Conservation (phyloP, 2,888 invertebrate genomes). For the Serripes groenlandicus region DNA sequence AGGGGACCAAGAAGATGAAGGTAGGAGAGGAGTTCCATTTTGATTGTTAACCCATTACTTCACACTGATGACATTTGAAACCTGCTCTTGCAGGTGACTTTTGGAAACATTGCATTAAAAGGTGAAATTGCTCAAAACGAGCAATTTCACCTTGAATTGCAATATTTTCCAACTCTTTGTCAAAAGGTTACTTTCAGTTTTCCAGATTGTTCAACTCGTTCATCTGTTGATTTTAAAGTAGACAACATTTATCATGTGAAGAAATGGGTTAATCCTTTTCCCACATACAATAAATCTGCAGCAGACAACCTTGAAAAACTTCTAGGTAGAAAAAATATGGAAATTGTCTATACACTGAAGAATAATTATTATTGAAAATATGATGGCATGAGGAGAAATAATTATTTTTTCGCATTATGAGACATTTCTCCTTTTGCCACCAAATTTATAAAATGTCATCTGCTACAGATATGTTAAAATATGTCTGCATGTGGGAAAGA, state of each 20-base stretch:
- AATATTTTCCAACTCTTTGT: neutral
- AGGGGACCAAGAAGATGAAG: slow-evolving; percentile 65
- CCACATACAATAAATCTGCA: too few species aligned
- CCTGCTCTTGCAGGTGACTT: neutral
- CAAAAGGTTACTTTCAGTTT: neutral
- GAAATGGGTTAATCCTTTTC: neutral
- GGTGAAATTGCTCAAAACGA: neutral
- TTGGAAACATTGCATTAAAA: neutral
- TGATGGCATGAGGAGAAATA: too few species aligned
- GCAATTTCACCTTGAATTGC: neutral
- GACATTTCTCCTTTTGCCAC: too few species aligned
- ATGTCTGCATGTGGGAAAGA: too few species aligned
- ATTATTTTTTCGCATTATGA: too few species aligned
- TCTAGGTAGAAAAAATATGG: too few species aligned
- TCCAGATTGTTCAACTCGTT: neutral
- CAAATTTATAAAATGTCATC: too few species aligned
- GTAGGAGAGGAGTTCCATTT: too few species aligned
- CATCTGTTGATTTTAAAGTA: neutral
- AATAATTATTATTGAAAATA: too few species aligned
- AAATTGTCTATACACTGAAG: too few species aligned
- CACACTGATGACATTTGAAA: neutral
- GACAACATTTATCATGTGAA: neutral
- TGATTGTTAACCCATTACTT: neutral
- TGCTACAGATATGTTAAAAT: too few species aligned
- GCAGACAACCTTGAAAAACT: too few species aligned